A percentile compares a stretch with the other conserved stretches of the same genome.
These are phyloP conservation scores for Erebia palarica DNA, from an alignment of 2,888 invertebrate genomes.

Conservation along the genomic window DNA sequence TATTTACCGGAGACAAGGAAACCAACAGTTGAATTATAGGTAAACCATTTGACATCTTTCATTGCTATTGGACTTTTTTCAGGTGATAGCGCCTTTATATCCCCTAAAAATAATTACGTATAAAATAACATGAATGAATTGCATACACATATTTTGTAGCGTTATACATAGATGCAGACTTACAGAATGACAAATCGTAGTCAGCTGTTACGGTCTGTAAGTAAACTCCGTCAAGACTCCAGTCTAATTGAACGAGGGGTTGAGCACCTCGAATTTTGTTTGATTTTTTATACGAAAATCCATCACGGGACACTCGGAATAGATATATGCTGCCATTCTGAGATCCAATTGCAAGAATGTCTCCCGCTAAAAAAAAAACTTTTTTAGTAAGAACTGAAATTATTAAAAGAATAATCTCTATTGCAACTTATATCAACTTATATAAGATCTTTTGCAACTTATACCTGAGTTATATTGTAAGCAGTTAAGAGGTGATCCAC, in stretches of 20 bases:
- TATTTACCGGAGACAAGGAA: slow-evolving; percentile 91
- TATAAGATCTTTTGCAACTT: background rate
- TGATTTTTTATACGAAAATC: slow-evolving; percentile 94
- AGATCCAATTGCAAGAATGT: slow-evolving; percentile 93
- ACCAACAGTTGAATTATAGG: slow-evolving; percentile 93
- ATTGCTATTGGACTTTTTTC: slow-evolving; percentile 94
- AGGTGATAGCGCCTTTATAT: slow-evolving; percentile 92
- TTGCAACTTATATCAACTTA: no score
- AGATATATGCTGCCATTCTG: slow-evolving; percentile 90
- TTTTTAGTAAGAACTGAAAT: background rate
- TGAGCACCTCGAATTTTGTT: slow-evolving; percentile 94
- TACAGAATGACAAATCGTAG: slow-evolving; percentile 94
- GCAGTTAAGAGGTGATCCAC: slow-evolving; percentile 93
- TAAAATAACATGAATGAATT: background rate
- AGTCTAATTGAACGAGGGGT: slow-evolving; percentile 92
- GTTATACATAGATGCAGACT: slow-evolving; percentile 58
- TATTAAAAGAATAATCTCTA: background rate
- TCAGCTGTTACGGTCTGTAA: slow-evolving; percentile 95
- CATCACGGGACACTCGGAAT: slow-evolving; percentile 93
- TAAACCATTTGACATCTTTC: slow-evolving; percentile 95
- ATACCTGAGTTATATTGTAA: slow-evolving; percentile 93
- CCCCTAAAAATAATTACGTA: slow-evolving; percentile 83
- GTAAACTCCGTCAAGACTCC: slow-evolving; percentile 94
- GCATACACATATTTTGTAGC: background rate
- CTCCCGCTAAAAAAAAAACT: slow-evolving; percentile 85